Conservation (phyloP, 2,113 vertebrate genomes). For the Siphamia tubifer region DNA sequence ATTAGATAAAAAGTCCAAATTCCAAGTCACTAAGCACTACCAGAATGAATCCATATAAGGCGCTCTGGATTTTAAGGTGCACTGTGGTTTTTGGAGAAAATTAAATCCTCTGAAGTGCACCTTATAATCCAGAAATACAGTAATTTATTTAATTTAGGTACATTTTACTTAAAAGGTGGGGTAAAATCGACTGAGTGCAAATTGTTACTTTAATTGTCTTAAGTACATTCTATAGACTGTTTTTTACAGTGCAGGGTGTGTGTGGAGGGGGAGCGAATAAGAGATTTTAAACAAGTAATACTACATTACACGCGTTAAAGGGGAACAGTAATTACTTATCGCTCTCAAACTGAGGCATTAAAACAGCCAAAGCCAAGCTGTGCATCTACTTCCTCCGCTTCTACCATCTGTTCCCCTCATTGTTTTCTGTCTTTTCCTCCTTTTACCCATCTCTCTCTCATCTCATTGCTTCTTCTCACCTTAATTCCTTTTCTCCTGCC, state of each 20-base stretch:
- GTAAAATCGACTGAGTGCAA: too few relatives aligned
- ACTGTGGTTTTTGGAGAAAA: too few relatives aligned
- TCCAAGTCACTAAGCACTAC: too few relatives aligned
- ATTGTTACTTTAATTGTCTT: too few relatives aligned
- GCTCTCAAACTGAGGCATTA: constrained; percentile 46
- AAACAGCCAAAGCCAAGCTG: constrained; percentile 48
- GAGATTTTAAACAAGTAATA: constrained; percentile 64
- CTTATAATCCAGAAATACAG: too few relatives aligned
- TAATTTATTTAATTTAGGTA: too few relatives aligned
- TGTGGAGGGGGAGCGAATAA: neutral
- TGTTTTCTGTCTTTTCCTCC: constrained; percentile 19
- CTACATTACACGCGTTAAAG: constrained; percentile 64
- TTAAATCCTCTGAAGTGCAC: too few relatives aligned
- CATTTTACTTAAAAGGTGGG: too few relatives aligned
- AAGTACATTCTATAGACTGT: too few relatives aligned
- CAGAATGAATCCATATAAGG: too few relatives aligned
- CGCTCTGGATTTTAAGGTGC: too few relatives aligned
- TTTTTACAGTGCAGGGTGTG: constrained; percentile 50
- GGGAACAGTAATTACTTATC: constrained; percentile 68
- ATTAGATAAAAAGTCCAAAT: too few relatives aligned
- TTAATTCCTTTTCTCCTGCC: neutral
- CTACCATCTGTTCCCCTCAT: constrained; percentile 19
- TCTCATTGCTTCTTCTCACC: neutral
- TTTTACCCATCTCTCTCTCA: neutral
- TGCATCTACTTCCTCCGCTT: constrained; percentile 6